Base-by-base conservation (phyloP, 2,113 vertebrate genomes). In the Nannobrachium achirus region DNA sequence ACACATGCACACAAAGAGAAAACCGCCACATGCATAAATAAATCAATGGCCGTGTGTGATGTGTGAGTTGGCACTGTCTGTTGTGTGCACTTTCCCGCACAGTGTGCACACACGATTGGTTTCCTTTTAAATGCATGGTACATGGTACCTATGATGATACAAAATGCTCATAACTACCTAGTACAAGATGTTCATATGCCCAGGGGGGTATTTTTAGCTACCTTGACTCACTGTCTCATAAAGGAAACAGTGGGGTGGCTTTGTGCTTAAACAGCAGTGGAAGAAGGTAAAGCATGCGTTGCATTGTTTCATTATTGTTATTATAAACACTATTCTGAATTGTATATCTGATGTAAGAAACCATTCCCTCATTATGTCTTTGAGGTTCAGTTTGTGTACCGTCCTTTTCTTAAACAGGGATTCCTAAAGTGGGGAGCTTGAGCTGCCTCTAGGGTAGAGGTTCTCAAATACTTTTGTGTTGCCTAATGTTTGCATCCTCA, bases 161-260 rank as follows among this genome's bases (percentile, higher is more conserved):
- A 48, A 48, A 6, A 48, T 11, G n/a, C 9, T n/a, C 45, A 68
- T 63, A 82, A 79, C 75, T 76, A 81, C 64, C 66, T 78, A 49
- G 66, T 68, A 52, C 25, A 33, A 33, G 25, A 33, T 65, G 73
- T 75, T 60, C 10, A 0, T 5, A 81, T 5, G 80, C 85, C 81
- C 79, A 75, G 79, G 71, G 75, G 75, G 80, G 56, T 77, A 67
- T 81, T 50, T 67, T 75, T 81, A 88, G 84, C 84, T 86, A 86
- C 86, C 84, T 77, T 14, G 10, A 74, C 77, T 86, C 81, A 81
- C 87, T 87, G 86, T 87, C 79, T 76, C 69, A 81, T 82, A 69
- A 79, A 76, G 75, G 74, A 57, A 58, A 72, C 74, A 7, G 67
- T 75, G 76, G n/a, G 56, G 78, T 51, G 58, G 75, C 75, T 75